Conservation (phyloP, 2,113 vertebrate species). For the Cyanistes caeruleus region DNA sequence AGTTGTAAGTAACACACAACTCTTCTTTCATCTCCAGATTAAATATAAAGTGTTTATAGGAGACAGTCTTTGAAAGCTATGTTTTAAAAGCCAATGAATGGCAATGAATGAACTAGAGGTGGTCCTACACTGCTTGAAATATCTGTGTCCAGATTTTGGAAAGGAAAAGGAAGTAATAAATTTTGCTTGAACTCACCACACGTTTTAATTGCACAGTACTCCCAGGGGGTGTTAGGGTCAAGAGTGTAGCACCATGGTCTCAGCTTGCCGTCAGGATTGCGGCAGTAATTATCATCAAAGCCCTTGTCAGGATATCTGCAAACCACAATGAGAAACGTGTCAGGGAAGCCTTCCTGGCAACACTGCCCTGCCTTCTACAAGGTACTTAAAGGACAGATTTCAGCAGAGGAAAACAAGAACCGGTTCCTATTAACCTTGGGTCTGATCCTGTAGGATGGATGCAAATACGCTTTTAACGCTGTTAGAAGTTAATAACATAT, state of each 20-base stretch:
- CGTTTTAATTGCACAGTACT: constrained; percentile 95
- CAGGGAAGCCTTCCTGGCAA: constrained; percentile 67
- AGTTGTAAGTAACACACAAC: background rate
- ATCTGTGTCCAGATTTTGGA: constrained; percentile 52
- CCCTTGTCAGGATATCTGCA: constrained; percentile 93
- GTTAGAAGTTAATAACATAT: background rate
- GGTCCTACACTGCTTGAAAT: constrained; percentile 28
- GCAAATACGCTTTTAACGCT: background rate
- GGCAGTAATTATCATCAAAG: constrained; percentile 98
- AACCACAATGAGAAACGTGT: constrained; percentile 73
- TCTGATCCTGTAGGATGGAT: background rate
- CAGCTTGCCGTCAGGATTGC: constrained; percentile 93
- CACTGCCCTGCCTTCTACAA: background rate
- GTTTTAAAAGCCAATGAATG: background rate
- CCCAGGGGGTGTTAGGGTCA: constrained; percentile 92
- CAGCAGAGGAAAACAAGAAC: background rate
- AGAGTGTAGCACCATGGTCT: constrained; percentile 97
- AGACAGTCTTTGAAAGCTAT: background rate
- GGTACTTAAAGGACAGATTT: background rate
- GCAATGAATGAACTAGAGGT: constrained; percentile 22
- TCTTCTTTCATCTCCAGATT: background rate
- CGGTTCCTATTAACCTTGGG: background rate
- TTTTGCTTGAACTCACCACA: constrained; percentile 88
- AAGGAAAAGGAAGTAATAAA: constrained; percentile 82
- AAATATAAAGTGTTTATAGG: background rate